Evolutionary conservation across 2,888 invertebrate species (phyloP).

Genomic region (Limnephilus marmoratus): DNA sequence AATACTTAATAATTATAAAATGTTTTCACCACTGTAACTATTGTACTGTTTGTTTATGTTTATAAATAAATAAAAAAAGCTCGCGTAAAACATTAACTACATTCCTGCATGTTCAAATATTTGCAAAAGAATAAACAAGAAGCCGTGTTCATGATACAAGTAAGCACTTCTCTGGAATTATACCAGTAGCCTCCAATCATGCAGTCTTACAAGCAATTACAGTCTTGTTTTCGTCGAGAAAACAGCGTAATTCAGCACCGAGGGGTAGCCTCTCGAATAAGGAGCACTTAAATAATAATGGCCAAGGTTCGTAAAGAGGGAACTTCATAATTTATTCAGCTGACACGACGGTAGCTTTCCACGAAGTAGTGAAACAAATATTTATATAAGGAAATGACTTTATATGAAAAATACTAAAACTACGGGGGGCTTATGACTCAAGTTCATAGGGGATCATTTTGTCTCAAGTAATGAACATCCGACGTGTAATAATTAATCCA

Average conservation of each 20-base stretch:
- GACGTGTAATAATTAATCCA: not conserved
- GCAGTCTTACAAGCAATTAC: constrained; percentile 23
- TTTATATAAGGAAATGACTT: not conserved
- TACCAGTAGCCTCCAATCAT: constrained; percentile 3
- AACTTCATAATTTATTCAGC: not conserved
- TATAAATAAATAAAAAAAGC: no score
- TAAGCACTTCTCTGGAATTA: not conserved
- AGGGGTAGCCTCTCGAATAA: not conserved
- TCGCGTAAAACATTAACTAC: no score
- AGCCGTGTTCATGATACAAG: not conserved
- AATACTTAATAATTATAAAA: no score
- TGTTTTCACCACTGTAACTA: no score
- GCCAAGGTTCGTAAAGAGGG: not conserved
- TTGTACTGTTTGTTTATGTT: no score
- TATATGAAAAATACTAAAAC: not conserved
- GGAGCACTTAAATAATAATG: not conserved
- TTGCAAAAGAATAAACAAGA: not conserved
- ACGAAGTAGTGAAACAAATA: not conserved
- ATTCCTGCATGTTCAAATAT: not conserved
- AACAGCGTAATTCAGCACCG: not conserved
- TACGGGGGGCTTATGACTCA: not conserved
- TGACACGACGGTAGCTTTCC: not conserved
- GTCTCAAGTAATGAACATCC: not conserved
- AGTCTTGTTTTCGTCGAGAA: not conserved
- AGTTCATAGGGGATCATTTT: not conserved